These are phyloP conservation scores for Epizoanthus scotinus DNA, from an alignment of 92 coral and sea anemone species.

Conservation along the genomic window DNA sequence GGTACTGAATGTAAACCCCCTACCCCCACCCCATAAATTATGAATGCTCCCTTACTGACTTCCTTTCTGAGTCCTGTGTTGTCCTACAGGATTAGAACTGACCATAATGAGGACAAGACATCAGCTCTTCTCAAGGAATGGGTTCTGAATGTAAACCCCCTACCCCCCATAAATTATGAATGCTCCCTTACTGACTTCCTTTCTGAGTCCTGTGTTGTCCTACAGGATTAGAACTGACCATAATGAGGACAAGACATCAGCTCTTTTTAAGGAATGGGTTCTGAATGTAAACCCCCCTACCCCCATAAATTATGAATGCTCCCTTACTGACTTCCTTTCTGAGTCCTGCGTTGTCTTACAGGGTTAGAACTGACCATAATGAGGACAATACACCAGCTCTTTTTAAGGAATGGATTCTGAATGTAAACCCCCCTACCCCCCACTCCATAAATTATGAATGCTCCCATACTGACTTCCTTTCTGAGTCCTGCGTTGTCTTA, in stretches of 20 bases:
- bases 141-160: slow-evolving; percentile 69
- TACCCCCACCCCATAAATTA: too few species aligned
- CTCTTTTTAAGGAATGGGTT: slow-evolving; percentile 78
- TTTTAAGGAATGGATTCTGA: slow-evolving; percentile 76
- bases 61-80: not conserved
- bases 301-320: too few species aligned
- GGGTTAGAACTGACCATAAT: slow-evolving; percentile 96
- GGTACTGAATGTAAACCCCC: slow-evolving; percentile 73
- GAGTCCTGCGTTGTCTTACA: slow-evolving; percentile 17
- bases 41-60: too few species aligned
- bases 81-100: slow-evolving; percentile 81
- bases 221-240: slow-evolving; percentile 94
- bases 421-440: too few species aligned
- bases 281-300: slow-evolving; percentile 69
- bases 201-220: not conserved
- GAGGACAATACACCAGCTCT: slow-evolving; percentile 79
- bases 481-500: not conserved
- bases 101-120: slow-evolving; percentile 93
- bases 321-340: too few species aligned
- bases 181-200: too few species aligned
- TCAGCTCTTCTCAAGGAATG: slow-evolving; percentile 74
- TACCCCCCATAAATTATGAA: too few species aligned
- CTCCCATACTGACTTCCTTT: too few species aligned
- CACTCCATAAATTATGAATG: too few species aligned
- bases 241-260: slow-evolving; percentile 85